These are phyloP conservation scores for Cyaniris semiargus DNA, from an alignment of 2,888 invertebrate genomes.

Conservation along the genomic window DNA sequence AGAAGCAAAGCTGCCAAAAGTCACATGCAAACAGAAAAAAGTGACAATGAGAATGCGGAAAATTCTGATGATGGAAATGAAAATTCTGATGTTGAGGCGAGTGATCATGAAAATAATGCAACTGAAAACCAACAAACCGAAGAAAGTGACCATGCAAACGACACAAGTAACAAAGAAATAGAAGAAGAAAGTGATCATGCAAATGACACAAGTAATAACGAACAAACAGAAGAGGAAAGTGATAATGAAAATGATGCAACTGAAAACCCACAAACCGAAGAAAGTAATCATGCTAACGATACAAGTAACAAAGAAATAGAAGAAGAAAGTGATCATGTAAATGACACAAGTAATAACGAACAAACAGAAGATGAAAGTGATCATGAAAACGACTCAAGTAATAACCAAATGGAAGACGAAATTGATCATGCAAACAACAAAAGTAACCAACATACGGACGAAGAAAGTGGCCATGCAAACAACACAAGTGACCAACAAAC, in stretches of 20 bases:
- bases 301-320: constrained; percentile 31
- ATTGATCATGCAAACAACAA: neutral
- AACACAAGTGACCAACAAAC: constrained; percentile 9
- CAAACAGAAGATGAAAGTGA: constrained; percentile 4
- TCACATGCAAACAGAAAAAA: neutral
- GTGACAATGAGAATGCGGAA: neutral
- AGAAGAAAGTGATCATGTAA: constrained; percentile 33
- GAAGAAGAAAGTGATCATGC: constrained; percentile 35
- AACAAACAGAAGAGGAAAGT: neutral
- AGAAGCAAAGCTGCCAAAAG: neutral
- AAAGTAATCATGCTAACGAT: neutral
- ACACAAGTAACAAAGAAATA: constrained; percentile 21
- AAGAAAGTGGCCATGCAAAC: constrained; percentile 17
- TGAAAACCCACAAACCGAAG: constrained; percentile 34
- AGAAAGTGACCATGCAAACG: constrained; percentile 25
- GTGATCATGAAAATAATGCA: neutral
- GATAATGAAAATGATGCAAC: neutral
- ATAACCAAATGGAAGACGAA: constrained; percentile 15
- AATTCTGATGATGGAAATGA: neutral
- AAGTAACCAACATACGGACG: neutral
- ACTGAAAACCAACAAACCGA: constrained; percentile 32
- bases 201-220: constrained; percentile 7
- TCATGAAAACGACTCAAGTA: neutral
- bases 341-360: constrained; percentile 1
- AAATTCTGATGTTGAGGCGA: neutral